phyloP scores from a whole-genome alignment of 2,113 vertebrate genomes.

The Tragelaphus buxtoni region DNA sequence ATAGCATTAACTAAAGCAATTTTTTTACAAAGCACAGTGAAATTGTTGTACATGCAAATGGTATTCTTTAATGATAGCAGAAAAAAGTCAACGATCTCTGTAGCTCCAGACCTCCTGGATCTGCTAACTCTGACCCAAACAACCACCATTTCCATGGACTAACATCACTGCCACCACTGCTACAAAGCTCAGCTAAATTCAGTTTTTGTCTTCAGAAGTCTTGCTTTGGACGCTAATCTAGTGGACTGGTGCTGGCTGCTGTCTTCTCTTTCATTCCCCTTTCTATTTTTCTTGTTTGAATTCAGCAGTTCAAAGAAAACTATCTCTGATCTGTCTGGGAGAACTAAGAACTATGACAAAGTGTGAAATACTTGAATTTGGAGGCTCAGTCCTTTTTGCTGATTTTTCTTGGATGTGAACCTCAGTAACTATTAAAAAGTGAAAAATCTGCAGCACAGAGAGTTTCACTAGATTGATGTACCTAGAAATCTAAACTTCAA shows the following conservation, averaged over 20 bases:
- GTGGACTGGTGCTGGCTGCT: not conserved
- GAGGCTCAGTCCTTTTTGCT: not conserved
- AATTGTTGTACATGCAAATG: not conserved
- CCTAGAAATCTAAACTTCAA: not conserved
- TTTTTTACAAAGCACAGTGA: not conserved
- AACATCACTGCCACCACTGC: no score
- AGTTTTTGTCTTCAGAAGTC: not conserved
- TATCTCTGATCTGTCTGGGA: not conserved
- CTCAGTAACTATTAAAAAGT: not conserved
- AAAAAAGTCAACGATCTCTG: not conserved
- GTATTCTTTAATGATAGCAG: not conserved
- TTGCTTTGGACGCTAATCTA: not conserved
- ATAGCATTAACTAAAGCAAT: not conserved
- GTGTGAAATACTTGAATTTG: not conserved
- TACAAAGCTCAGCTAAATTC: not conserved
- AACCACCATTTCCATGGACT: accelerated
- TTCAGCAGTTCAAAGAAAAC: not conserved
- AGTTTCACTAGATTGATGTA: not conserved
- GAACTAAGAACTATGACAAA: not conserved
- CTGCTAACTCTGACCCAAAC: not conserved
- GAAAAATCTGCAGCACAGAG: not conserved
- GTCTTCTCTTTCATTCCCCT: not conserved
- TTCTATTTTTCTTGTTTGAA: not conserved
- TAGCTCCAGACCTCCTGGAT: not conserved
- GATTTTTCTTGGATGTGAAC: not conserved